Percentiles rank a stretch among this genome's conserved stretches.
Conservation (phyloP, 2,797 vertebrate genomes). For the Alectoris magna region DNA sequence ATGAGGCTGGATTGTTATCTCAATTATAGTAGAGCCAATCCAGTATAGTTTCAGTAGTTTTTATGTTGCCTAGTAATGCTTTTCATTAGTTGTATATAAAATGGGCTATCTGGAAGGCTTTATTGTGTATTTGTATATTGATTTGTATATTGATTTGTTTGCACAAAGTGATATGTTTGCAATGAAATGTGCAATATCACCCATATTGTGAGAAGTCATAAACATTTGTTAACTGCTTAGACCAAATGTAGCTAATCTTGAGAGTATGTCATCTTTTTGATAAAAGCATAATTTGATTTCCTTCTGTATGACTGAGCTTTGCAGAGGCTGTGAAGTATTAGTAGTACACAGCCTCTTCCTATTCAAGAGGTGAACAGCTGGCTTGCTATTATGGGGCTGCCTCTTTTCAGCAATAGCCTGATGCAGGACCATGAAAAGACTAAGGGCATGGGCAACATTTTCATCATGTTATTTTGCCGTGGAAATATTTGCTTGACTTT, state of each 20-base stretch:
- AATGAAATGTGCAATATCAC: neutral
- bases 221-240: neutral
- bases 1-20: neutral
- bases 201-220: neutral
- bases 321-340: neutral
- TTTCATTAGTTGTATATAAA: neutral
- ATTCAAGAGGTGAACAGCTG: neutral
- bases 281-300: neutral
- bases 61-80: neutral
- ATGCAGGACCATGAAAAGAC: neutral
- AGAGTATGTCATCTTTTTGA: neutral
- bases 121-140: neutral
- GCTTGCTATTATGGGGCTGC: neutral
- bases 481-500: neutral
- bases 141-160: conserved; percentile 1
- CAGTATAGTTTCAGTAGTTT: neutral
- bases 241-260: neutral
- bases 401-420: neutral
- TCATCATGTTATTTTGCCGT: neutral
- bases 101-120: neutral
- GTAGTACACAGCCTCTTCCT: neutral
- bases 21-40: neutral
- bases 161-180: neutral
- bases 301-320: neutral
- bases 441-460: neutral